phyloP scores from a whole-genome alignment of 2,888 invertebrate genomes.

The Ophion slaviceki region DNA sequence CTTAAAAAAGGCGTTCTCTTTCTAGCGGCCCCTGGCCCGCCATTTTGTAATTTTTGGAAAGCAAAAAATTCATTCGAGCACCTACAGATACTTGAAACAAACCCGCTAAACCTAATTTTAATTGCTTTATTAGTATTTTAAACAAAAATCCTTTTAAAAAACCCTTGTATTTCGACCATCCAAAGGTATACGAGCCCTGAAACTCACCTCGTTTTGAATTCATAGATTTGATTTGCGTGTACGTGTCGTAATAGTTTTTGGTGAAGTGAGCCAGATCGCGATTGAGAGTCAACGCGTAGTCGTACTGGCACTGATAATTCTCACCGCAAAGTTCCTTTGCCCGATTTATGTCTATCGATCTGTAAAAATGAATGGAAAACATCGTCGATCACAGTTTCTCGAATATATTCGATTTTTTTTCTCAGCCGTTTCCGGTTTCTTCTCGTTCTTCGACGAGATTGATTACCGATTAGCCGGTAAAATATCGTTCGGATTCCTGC shows the following conservation, averaged over 20 bases:
- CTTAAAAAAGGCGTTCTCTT: no score
- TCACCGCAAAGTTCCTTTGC: constrained; percentile 91
- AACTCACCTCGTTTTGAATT: constrained; percentile 82
- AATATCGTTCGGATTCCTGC: constrained; percentile 88
- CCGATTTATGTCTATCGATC: constrained; percentile 86
- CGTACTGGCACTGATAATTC: constrained; percentile 94
- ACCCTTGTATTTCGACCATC: background rate
- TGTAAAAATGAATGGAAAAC: constrained; percentile 68
- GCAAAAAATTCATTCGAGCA: no score
- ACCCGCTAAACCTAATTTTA: no score
- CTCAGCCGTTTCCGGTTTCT: background rate
- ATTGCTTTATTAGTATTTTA: no score
- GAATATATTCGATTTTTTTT: constrained; percentile 6
- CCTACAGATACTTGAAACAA: no score
- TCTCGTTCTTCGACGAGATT: background rate
- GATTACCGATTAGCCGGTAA: constrained; percentile 88
- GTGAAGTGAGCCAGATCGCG: constrained; percentile 94
- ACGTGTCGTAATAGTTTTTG: constrained; percentile 90
- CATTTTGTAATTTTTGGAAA: no score
- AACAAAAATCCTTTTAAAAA: no score
- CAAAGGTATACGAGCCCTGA: background rate
- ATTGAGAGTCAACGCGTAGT: constrained; percentile 93
- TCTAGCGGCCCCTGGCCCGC: no score
- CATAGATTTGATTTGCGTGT: constrained; percentile 83
- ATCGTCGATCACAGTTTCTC: background rate